These are phyloP conservation scores for Agriopis aurantiaria DNA, from an alignment of 2,888 invertebrate species.

Conservation along the genomic window DNA sequence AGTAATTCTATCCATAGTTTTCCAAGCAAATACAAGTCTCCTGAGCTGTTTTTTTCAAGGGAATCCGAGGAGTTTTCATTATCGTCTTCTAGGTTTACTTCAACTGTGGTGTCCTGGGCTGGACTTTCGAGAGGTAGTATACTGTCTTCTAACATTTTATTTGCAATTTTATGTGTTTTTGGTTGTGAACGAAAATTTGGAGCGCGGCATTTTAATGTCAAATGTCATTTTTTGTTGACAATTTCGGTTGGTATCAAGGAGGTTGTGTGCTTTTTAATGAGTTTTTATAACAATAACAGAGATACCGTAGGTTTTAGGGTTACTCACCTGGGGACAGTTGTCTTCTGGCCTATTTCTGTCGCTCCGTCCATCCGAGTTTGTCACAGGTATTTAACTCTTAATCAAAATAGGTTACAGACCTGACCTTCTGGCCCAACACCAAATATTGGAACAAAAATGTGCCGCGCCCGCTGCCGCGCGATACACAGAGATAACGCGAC, in stretches of 20 bases:
- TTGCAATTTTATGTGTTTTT: slow-evolving; percentile 24
- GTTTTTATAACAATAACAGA: neutral
- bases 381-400: too few relatives aligned
- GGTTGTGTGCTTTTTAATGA: neutral
- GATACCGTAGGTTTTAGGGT: too few relatives aligned
- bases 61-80: neutral
- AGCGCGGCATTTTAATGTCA: slow-evolving; percentile 15
- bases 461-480: too few relatives aligned
- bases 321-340: too few relatives aligned
- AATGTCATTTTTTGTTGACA: neutral
- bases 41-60: slow-evolving; percentile 36
- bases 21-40: slow-evolving; percentile 63
- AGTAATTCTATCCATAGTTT: slow-evolving; percentile 62
- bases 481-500: too few relatives aligned
- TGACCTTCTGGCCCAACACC: too few relatives aligned
- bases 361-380: too few relatives aligned
- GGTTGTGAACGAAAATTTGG: slow-evolving; percentile 24
- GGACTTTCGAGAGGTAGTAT: neutral
- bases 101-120: neutral
- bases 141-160: slow-evolving; percentile 17
- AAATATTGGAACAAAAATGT: too few relatives aligned
- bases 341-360: too few relatives aligned
- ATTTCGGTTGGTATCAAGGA: neutral
- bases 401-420: too few relatives aligned
- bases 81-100: neutral